Evolutionary conservation across 2,797 vertebrate genomes (phyloP).

Genomic region (Gallirallus australis): DNA sequence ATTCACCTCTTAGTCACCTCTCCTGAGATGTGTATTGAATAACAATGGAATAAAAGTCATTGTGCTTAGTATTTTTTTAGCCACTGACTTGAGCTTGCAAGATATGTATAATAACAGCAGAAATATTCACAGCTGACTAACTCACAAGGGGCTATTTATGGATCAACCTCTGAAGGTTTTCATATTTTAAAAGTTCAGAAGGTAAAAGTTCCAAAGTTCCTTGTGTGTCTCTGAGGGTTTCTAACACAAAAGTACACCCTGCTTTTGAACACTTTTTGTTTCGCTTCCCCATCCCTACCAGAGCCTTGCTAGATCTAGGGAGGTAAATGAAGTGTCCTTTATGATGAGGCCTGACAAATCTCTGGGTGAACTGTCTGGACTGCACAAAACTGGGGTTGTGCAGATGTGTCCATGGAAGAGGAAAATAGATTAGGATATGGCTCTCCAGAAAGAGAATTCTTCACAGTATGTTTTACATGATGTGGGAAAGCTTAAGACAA

Average conservation of each 20-base stretch:
- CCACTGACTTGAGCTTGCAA: conserved; percentile 35
- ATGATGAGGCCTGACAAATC: background rate
- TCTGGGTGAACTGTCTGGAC: background rate
- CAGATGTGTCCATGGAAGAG: rapidly evolving
- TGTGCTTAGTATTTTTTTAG: conserved; percentile 65
- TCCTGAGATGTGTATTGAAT: conserved; percentile 48
- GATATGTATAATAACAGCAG: conserved; percentile 42
- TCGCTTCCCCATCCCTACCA: background rate
- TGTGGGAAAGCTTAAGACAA: background rate
- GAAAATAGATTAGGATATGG: background rate
- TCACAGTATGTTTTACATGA: rapidly evolving
- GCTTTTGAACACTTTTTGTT: background rate
- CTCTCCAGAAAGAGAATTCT: background rate
- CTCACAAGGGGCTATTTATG: conserved; percentile 38
- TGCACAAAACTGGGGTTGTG: background rate
- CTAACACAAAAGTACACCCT: background rate
- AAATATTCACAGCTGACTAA: conserved; percentile 56
- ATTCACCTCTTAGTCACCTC: conserved; percentile 70
- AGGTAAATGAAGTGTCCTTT: background rate
- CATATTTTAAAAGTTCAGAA: background rate
- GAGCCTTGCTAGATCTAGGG: background rate
- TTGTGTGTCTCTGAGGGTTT: background rate
- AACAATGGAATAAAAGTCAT: conserved; percentile 50
- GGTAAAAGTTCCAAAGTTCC: background rate
- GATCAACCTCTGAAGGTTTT: conserved; percentile 18